Percentiles rank a stretch among this genome's conserved stretches.
These are phyloP conservation scores for Encarsia formosa DNA, from an alignment of 2,888 invertebrate species.

Conservation along the genomic window DNA sequence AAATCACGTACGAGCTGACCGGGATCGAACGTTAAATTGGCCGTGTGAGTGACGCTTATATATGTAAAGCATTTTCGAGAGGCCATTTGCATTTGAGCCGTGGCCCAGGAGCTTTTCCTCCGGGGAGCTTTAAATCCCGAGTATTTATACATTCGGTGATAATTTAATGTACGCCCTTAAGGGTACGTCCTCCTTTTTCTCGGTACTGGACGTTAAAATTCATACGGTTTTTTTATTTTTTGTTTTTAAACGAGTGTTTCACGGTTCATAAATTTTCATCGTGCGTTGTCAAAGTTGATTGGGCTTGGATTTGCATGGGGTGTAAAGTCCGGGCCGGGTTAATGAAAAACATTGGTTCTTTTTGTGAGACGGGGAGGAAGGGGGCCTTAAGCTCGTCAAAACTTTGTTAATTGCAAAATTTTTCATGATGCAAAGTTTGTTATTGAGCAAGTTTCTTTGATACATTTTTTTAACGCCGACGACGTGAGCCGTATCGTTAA, in stretches of 20 bases:
- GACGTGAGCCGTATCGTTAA: too few species aligned
- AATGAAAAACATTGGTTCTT: conserved; percentile 10
- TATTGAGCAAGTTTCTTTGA: too few species aligned
- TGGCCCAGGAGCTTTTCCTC: neutral
- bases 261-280: neutral
- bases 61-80: conserved; percentile 25
- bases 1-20: conserved; percentile 17
- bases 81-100: conserved; percentile 21
- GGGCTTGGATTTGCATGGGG: conserved; percentile 2
- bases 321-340: conserved; percentile 2
- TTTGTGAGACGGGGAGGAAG: too few species aligned
- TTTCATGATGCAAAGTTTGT: too few species aligned
- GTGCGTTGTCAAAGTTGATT: neutral
- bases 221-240: too few species aligned
- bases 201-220: too few species aligned
- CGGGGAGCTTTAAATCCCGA: conserved; percentile 15
- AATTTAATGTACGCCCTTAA: conserved; percentile 32
- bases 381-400: conserved; percentile 8
- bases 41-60: conserved; percentile 27
- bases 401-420: conserved; percentile 23
- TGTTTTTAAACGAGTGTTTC: too few species aligned
- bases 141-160: conserved; percentile 34
- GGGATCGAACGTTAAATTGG: conserved; percentile 27
- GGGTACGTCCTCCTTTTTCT: conserved; percentile 14
- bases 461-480: too few species aligned